These are phyloP conservation scores for Chloroceryle amazona DNA, from an alignment of 2,797 vertebrate species.

Conservation along the genomic window DNA sequence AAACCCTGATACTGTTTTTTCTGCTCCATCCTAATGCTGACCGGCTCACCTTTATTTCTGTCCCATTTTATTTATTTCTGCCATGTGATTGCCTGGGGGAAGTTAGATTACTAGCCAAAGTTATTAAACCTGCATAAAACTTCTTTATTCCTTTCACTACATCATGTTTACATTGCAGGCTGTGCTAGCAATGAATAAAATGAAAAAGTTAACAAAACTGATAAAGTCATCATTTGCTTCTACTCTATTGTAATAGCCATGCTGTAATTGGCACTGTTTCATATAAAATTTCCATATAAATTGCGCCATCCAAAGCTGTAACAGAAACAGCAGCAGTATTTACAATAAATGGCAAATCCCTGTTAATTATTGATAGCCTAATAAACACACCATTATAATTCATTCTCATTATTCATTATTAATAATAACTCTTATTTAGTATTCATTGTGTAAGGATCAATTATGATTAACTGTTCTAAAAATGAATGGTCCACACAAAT, in stretches of 20 bases:
- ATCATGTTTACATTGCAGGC: conserved; percentile 46
- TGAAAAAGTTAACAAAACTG: conserved; percentile 62
- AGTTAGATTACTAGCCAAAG: background rate
- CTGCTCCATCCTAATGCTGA: background rate
- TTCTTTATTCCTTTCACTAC: conserved; percentile 35
- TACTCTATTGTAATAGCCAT: conserved; percentile 33
- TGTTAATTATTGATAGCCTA: conserved; percentile 74
- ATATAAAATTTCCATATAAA: conserved; percentile 76
- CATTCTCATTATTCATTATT: conserved; percentile 66
- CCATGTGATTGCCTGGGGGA: background rate
- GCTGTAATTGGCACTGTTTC: conserved; percentile 57
- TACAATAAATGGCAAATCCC: conserved; percentile 64
- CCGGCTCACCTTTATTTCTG: background rate
- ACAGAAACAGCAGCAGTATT: conserved; percentile 50
- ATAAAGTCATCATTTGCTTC: conserved; percentile 57
- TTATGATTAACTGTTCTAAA: conserved; percentile 40
- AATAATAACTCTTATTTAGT: conserved; percentile 50
- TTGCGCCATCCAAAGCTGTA: conserved; percentile 56
- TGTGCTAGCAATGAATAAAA: conserved; percentile 50
- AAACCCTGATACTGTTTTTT: background rate
- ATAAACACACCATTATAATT: conserved; percentile 57
- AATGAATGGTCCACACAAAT: background rate
- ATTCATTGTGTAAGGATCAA: conserved; percentile 37
- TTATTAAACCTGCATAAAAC: background rate
- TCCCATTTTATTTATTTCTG: background rate